phyloP scores from a whole-genome alignment of 2,113 vertebrate genomes.

The Myotis davidii region DNA sequence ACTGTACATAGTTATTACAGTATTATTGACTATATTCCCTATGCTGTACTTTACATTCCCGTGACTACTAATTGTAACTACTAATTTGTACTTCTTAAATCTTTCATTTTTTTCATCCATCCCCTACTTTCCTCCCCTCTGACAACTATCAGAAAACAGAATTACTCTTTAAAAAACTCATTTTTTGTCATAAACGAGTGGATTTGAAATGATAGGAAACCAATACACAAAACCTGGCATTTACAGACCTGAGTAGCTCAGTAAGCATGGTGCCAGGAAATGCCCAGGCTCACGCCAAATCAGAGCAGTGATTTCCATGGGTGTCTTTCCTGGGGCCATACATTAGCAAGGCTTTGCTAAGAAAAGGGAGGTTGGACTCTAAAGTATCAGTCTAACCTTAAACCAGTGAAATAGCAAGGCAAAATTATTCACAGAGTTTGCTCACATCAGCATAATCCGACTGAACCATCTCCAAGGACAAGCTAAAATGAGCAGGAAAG shows the following conservation, averaged over 20 bases:
- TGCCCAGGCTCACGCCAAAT: not conserved
- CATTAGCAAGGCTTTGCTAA: not conserved
- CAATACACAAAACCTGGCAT: not conserved
- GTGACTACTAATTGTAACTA: not conserved
- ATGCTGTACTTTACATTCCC: not conserved
- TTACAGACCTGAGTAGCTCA: not conserved
- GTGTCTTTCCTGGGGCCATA: not conserved
- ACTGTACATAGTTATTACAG: not conserved
- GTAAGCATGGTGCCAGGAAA: not conserved
- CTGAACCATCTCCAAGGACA: not conserved
- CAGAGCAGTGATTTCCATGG: not conserved
- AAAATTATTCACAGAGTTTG: slow-evolving; percentile 1
- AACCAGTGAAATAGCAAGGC: not conserved
- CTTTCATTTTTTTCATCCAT: not conserved
- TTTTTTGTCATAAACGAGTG: not conserved
- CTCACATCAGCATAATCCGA: slow-evolving; percentile 39
- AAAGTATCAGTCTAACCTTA: not conserved
- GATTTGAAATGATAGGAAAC: not conserved
- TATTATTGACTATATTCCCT: not conserved
- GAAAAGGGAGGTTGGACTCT: not conserved
- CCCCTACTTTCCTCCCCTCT: not conserved
- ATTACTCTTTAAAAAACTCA: not conserved
- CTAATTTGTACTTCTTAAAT: not conserved
- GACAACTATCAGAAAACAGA: not conserved
- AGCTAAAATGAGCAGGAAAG: slow-evolving; percentile 48